A percentile compares a stretch with the other conserved stretches of the same genome.
These are phyloP conservation scores for Machaerirhynchus nigripectus DNA, from an alignment of 2,113 vertebrate species.

Conservation along the genomic window DNA sequence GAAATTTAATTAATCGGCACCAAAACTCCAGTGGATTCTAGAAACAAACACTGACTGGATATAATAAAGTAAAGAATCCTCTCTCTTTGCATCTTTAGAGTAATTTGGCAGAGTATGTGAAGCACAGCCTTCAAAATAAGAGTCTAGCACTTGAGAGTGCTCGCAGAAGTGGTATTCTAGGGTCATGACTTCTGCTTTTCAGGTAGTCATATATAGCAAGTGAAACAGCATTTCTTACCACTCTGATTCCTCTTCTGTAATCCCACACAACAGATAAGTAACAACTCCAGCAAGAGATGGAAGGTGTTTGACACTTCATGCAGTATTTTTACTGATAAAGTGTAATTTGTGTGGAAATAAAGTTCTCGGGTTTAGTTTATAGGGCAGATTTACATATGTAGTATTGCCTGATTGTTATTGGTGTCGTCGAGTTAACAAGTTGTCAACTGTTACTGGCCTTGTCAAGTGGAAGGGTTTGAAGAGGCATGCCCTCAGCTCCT, in stretches of 20 bases:
- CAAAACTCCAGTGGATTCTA: neutral
- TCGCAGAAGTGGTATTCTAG: neutral
- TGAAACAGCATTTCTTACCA: neutral
- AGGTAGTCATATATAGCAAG: neutral
- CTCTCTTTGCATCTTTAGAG: slow-evolving; percentile 9
- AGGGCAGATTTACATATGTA: neutral
- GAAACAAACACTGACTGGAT: slow-evolving; percentile 12
- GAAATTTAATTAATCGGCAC: slow-evolving; percentile 7
- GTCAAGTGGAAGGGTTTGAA: neutral
- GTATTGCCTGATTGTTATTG: neutral
- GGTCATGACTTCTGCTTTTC: neutral
- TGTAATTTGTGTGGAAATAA: neutral
- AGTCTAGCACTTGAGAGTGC: neutral
- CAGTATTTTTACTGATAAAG: neutral
- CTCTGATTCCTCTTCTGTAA: neutral
- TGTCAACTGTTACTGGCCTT: neutral
- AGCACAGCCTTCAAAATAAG: slow-evolving; percentile 44
- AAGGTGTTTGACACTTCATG: neutral
- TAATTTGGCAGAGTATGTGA: neutral
- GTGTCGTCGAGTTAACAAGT: neutral
- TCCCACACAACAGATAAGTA: neutral
- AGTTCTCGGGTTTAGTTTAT: neutral
- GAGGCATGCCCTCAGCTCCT: neutral
- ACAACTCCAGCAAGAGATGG: neutral
- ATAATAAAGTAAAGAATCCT: slow-evolving; percentile 45